Base-by-base conservation (phyloP, 1,140 invertebrate genomes). In the Drosophila parvula region DNA sequence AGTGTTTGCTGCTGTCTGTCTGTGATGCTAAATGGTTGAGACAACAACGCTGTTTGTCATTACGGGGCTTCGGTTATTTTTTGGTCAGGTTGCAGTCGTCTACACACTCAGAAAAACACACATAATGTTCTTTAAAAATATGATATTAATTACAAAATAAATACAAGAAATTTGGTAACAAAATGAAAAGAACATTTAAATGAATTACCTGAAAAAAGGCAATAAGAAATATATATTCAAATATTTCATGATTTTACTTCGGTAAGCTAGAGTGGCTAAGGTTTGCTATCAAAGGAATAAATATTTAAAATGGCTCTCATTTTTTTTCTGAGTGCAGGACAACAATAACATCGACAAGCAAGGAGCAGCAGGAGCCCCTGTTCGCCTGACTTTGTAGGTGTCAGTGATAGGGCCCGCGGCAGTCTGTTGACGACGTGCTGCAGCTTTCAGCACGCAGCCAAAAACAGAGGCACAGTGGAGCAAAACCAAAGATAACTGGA, bases 1-100 rank as follows among this genome's bases (percentile, higher is more conserved):
- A 64, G 68, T 58, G 45, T 12, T 56, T 59, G 18, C 60, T 61
- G 57, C 68, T 73, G 34, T 48, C 63, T 61, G 43, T 44, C 43
- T 68, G 64, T 63, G 38, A 76, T 69, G 61, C 69, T 73, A 73
- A 73, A 73, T 71, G 69, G 65, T 71, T 73, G 53, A 36, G 67
- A 71, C 69, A 73, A 73, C 69, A 73, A 50, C 50, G 76, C 64
- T 64, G 76, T 83, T 84, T 84, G 78, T 78, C 81, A 85, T 85
- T 74, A 85, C 81, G 64, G 51, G 18, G 59, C 59, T 28, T 61
- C 48, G 70, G 60, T 79, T 84, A 79, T 84, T 83, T 83, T 83
- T 82, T 70, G 69, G 75, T 63, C 75, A 43, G 69, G 30, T 57
- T 28, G 43, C 56, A 59, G 60, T 62, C 48, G 12, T 6, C 34